Evolutionary conservation across 2,888 invertebrate genomes (phyloP), one percentile per base, ranked within the genome.

Genomic region (Entomobrya proxima): DNA sequence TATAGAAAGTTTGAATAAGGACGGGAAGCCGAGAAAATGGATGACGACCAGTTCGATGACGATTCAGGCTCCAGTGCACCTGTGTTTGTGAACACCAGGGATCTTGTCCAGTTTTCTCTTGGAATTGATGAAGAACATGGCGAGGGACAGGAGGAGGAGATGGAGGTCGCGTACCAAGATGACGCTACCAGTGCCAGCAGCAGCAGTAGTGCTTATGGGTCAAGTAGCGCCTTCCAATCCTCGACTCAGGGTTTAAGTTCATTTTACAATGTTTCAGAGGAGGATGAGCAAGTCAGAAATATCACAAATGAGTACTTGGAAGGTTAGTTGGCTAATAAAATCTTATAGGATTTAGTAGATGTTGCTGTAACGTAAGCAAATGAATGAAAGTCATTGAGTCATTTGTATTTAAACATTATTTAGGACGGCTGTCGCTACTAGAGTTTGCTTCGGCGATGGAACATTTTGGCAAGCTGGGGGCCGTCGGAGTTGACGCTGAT

Each of bases 361-460:
- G 44, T 11, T 40, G 15, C 7, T 40, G 7, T 40, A 40, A 40
- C 44, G n/a, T n/a, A n/a, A n/a, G n/a, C n/a, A n/a, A n/a, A n/a
- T n/a, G n/a, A n/a, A n/a, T n/a, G n/a, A n/a, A n/a, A n/a, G n/a
- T n/a, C n/a, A n/a, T n/a, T n/a, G n/a, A n/a, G n/a, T 37, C 1
- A 9, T 44, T 74, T 40, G 4, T 79, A 2, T 64, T 1, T 37
- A 18, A 21, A 13, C 95, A 95, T 92, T 92, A 95, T 77, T 94
- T 94, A 90, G 96, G 96, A 0, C 94, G 95, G 92, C 93, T 95
- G 90, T 94, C 95, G 37, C 95, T 96, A 90, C 94, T 94, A 35
- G 95, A 96, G 88, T 95, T 94, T 91, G 86, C 91, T 91, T 92
- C 91, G 78, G 92, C 94, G 91, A 94, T 95, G 88, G 94, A 93